These are phyloP conservation scores for Ictidomys tridecemlineatus DNA, from an alignment of 2,113 vertebrate genomes.

Conservation along the genomic window DNA sequence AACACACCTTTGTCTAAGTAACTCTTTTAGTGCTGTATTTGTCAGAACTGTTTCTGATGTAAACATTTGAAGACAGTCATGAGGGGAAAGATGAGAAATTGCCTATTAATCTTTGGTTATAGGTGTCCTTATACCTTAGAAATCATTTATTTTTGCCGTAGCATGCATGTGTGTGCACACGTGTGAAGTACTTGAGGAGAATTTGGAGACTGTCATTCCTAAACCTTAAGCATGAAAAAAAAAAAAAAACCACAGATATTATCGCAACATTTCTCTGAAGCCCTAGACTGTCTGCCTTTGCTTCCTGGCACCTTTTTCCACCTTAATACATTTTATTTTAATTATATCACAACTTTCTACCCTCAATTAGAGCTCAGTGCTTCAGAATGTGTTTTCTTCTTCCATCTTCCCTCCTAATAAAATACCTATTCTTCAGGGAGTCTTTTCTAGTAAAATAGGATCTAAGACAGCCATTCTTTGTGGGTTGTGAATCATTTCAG, in stretches of 20 bases:
- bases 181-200: neutral
- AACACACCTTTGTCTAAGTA: neutral
- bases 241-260: too few species aligned
- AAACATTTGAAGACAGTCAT: constrained; percentile 2
- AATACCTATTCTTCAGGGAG: neutral
- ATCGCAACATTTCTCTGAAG: neutral
- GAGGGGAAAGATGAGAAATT: constrained; percentile 22
- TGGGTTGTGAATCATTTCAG: constrained; percentile 28
- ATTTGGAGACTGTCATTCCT: neutral
- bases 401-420: neutral
- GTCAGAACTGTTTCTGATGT: neutral
- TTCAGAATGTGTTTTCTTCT: constrained; percentile 46
- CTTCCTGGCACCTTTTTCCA: neutral
- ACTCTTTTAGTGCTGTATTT: constrained; percentile 13
- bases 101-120: neutral
- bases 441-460: constrained; percentile 38
- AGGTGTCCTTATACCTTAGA: neutral
- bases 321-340: neutral
- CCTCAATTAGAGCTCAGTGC: neutral
- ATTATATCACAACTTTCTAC: constrained; percentile 7
- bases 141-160: neutral
- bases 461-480: neutral
- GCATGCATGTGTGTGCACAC: rapidly evolving
- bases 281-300: neutral
- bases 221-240: neutral